phyloP scores from a whole-genome alignment of 2,113 vertebrate species.

The Sapayoa aenigma region DNA sequence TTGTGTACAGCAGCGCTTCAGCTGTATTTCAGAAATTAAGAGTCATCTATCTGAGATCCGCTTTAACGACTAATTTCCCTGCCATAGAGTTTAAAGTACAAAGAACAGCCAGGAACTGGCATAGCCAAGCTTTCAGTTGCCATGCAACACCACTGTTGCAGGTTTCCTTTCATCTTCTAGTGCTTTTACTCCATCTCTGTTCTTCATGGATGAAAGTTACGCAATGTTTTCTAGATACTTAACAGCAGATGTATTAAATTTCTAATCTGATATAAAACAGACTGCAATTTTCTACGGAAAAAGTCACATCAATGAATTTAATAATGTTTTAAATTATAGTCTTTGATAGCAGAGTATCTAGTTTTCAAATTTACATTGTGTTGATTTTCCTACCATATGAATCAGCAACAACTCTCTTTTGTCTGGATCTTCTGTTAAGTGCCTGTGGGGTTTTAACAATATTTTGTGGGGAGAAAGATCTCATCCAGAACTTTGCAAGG shows the following conservation, averaged over 20 bases:
- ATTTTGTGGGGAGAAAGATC: background rate
- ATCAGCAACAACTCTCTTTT: background rate
- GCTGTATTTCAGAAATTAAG: constrained; percentile 52
- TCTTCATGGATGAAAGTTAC: constrained; percentile 65
- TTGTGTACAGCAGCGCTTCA: constrained; percentile 6
- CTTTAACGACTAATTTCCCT: constrained; percentile 68
- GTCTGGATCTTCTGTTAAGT: background rate
- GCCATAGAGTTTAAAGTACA: constrained; percentile 42
- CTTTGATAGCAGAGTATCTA: constrained; percentile 23
- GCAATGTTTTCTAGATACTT: constrained; percentile 58
- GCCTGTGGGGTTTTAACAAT: background rate
- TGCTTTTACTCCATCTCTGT: constrained; percentile 22
- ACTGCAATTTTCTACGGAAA: constrained; percentile 57
- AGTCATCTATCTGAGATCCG: constrained; percentile 28
- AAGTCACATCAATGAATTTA: constrained; percentile 30
- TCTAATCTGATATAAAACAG: constrained; percentile 63
- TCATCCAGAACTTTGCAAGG: background rate
- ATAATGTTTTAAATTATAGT: constrained; percentile 36
- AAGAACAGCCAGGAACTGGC: constrained; percentile 46
- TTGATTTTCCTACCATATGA: constrained; percentile 1
- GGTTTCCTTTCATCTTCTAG: constrained; percentile 60
- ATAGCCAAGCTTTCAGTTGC: constrained; percentile 69
- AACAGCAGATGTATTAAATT: constrained; percentile 65
- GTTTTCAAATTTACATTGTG: constrained; percentile 51
- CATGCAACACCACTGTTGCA: constrained; percentile 65